Conservation (phyloP, 1,140 invertebrate genomes). For the Mactra quadrangularis region DNA sequence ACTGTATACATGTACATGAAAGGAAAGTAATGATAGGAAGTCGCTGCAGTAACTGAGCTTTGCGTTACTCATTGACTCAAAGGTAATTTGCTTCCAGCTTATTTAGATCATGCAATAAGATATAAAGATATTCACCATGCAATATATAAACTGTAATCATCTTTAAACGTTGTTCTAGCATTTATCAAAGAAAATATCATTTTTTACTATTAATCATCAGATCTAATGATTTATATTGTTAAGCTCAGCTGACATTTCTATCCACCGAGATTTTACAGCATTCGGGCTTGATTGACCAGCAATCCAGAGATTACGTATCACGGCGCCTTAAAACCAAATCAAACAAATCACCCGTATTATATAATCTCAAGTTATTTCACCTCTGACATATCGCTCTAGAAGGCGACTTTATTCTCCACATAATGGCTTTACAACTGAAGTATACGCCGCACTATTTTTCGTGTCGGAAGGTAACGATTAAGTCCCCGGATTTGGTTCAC, state of each 20-base stretch:
- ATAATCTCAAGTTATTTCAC: constrained; percentile 63
- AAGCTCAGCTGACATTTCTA: constrained; percentile 3
- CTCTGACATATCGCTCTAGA: constrained; percentile 38
- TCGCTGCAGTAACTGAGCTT: no score
- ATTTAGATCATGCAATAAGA: no score
- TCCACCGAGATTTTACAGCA: constrained; percentile 36
- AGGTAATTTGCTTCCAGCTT: no score
- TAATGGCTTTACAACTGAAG: constrained; percentile 42
- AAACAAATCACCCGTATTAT: constrained; percentile 44
- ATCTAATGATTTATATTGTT: constrained; percentile 28
- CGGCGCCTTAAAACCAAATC: constrained; percentile 50
- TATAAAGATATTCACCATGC: no score
- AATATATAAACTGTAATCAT: no score
- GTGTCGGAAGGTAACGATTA: constrained; percentile 22
- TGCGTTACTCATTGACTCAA: no score
- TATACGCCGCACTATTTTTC: constrained; percentile 32
- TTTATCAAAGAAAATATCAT: no score
- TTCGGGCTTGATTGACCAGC: constrained; percentile 24
- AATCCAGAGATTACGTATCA: constrained; percentile 47
- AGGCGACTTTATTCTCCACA: constrained; percentile 39
- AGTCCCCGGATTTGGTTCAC: constrained; percentile 29
- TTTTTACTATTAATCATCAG: constrained; percentile 19
- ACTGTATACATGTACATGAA: no score
- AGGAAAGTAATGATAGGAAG: no score
- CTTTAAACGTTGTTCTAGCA: no score